These are phyloP conservation scores for Theristicus caerulescens DNA, from an alignment of 2,113 vertebrate genomes.

Conservation along the genomic window DNA sequence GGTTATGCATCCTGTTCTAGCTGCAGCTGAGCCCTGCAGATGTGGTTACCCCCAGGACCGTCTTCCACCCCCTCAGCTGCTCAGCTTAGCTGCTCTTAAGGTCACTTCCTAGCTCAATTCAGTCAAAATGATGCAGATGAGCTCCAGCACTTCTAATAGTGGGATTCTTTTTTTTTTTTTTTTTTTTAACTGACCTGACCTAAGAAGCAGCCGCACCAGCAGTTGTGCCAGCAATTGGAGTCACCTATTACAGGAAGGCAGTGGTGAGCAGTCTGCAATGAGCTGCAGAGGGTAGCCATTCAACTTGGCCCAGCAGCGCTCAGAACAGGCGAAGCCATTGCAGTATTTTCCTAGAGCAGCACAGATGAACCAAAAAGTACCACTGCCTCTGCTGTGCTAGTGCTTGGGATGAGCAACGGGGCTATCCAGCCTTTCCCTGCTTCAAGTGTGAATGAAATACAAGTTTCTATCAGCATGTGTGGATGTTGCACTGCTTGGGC, in stretches of 20 bases:
- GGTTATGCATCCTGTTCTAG: constrained; percentile 23
- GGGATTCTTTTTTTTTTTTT: not conserved
- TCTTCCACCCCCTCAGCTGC: not conserved
- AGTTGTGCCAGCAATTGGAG: not conserved
- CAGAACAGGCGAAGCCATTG: not conserved
- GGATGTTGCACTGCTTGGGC: not conserved
- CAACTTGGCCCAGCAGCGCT: not conserved
- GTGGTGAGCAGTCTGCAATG: not conserved
- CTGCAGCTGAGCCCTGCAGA: not conserved
- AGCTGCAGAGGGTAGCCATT: not conserved
- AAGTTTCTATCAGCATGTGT: not conserved
- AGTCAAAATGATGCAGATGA: not conserved
- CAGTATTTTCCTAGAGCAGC: not conserved
- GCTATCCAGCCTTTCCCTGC: not conserved
- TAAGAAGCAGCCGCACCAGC: not conserved
- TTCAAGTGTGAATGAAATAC: not conserved
- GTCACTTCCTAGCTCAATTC: not conserved
- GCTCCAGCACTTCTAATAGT: not conserved
- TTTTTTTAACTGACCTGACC: not conserved
- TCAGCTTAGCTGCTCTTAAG: not conserved
- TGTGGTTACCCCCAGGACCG: not conserved
- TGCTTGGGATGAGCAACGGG: accelerated
- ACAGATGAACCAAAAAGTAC: not conserved
- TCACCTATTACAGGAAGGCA: not conserved
- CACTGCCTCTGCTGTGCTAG: not conserved